phyloP scores from a whole-genome alignment of 2,797 vertebrate genomes.

The Rhinoraja longicauda region DNA sequence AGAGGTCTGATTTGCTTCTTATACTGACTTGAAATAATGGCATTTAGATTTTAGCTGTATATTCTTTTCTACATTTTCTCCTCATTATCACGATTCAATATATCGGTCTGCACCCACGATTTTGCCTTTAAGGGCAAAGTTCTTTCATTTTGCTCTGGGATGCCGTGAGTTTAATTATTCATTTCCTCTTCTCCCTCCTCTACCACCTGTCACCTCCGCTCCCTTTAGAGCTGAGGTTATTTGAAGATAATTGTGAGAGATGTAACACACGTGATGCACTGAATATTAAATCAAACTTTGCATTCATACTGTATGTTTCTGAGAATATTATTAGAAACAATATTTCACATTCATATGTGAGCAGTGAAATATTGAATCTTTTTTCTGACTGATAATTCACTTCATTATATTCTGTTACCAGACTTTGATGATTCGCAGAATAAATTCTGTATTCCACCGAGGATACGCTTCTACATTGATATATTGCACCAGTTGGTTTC shows the following conservation, averaged over 20 bases:
- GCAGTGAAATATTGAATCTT: background rate
- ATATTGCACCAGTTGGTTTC: background rate
- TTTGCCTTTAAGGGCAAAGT: background rate
- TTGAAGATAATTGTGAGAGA: background rate
- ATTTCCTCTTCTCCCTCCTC: too few relatives aligned
- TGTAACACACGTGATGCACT: background rate
- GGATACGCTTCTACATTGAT: slow-evolving; percentile 15
- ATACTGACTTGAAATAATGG: background rate
- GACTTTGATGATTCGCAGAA: background rate
- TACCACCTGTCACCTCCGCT: background rate
- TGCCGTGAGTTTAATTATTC: background rate
- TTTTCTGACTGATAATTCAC: slow-evolving; percentile 33
- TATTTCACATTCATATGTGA: background rate
- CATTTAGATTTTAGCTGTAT: background rate
- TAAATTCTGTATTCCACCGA: slow-evolving; percentile 26
- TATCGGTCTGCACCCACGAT: background rate
- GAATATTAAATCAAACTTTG: slow-evolving; percentile 12
- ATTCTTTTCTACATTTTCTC: background rate
- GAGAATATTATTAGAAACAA: slow-evolving; percentile 6
- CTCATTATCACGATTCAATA: background rate
- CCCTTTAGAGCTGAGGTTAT: background rate
- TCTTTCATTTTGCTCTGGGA: background rate
- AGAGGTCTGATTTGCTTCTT: background rate
- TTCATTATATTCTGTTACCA: slow-evolving; percentile 13
- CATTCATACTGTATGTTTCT: background rate